Percentiles rank a stretch among this genome's conserved stretches.
Conservation (phyloP, 2,797 vertebrate species). For the Ctenopoma multispine region DNA sequence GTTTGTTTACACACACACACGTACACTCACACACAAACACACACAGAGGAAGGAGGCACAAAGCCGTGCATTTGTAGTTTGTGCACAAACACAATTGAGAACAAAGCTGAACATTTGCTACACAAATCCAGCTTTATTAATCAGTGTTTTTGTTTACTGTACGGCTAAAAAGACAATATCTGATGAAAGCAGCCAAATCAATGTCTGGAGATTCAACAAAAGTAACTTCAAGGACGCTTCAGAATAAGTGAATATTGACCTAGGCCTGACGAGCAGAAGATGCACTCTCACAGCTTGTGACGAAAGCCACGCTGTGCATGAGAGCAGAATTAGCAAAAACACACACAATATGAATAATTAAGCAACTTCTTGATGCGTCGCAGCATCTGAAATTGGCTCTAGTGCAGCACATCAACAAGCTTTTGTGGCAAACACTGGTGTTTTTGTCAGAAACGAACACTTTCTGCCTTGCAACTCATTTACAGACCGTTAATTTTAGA, state of each 20-base stretch:
- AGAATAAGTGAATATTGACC: constrained; percentile 47
- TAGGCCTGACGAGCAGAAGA: constrained; percentile 48
- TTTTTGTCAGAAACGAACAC: constrained; percentile 2
- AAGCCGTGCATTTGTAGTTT: constrained; percentile 64
- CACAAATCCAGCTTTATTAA: constrained; percentile 70
- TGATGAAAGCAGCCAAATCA: constrained; percentile 56
- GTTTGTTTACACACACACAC: constrained; percentile 52
- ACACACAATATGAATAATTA: constrained; percentile 37
- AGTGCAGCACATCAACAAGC: constrained; percentile 11
- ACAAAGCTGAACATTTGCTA: constrained; percentile 71
- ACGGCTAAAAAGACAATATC: constrained; percentile 44
- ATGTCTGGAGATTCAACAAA: constrained; percentile 44
- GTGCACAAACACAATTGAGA: constrained; percentile 61
- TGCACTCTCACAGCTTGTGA: constrained; percentile 29
- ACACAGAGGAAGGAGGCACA: constrained; percentile 52
- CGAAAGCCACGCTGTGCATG: constrained; percentile 6
- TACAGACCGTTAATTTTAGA: constrained; percentile 38
- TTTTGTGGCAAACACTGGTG: background rate
- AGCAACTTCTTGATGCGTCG: constrained; percentile 31
- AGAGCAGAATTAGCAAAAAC: constrained; percentile 35
- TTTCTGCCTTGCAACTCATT: constrained; percentile 16
- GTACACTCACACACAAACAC: too few species aligned
- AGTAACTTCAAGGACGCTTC: constrained; percentile 54
- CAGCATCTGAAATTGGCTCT: constrained; percentile 3
- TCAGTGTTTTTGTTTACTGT: constrained; percentile 59